These are phyloP conservation scores for Mormyrus iriodes DNA, from an alignment of 2,113 vertebrate genomes.

Conservation along the genomic window DNA sequence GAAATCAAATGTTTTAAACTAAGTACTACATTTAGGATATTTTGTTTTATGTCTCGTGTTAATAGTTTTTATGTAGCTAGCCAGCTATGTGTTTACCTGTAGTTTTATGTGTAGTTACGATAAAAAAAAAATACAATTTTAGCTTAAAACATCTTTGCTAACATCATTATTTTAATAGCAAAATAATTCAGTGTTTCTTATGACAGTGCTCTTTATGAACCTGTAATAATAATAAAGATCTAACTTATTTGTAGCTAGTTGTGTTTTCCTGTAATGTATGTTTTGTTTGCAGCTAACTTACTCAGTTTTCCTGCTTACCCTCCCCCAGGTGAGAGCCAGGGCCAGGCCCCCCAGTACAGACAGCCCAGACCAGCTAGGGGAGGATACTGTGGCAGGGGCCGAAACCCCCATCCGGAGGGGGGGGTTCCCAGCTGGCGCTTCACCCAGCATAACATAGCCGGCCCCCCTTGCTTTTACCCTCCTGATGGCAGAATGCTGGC, in stretches of 20 bases:
- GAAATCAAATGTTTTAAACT: not conserved
- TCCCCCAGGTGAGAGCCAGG: not conserved
- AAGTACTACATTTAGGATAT: not conserved
- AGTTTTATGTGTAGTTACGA: too few relatives aligned
- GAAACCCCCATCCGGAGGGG: not conserved
- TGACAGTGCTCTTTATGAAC: too few relatives aligned
- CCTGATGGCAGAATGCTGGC: not conserved
- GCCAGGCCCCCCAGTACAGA: not conserved
- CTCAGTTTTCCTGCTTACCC: not conserved
- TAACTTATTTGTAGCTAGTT: not conserved
- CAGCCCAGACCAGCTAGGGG: not conserved
- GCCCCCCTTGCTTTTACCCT: not conserved
- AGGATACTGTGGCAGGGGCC: not conserved
- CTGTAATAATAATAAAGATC: too few relatives aligned
- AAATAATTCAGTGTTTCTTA: too few relatives aligned
- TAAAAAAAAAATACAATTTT: too few relatives aligned
- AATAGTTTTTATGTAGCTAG: not conserved
- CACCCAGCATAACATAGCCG: not conserved
- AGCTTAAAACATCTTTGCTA: too few relatives aligned
- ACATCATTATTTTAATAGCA: too few relatives aligned
- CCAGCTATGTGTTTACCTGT: too few relatives aligned
- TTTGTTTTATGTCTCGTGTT: not conserved
- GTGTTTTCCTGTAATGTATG: not conserved
- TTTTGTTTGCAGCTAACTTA: not conserved
- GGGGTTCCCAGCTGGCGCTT: not conserved